Conservation (phyloP, 1,140 invertebrate genomes). For the Drosophila repletoides region DNA sequence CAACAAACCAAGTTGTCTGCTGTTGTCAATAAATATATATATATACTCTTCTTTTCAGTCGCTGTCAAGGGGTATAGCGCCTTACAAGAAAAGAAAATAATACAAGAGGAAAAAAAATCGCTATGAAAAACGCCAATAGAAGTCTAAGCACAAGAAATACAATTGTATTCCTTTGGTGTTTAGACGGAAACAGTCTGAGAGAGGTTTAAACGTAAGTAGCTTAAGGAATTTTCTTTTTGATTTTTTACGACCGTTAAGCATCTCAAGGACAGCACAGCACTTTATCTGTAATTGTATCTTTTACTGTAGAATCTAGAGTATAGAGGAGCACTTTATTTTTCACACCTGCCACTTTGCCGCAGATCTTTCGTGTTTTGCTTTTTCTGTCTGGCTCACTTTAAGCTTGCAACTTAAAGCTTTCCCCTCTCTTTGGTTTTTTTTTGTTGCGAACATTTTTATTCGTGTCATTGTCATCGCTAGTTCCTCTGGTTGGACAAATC, state of each 20-base stretch:
- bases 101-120: too few species aligned
- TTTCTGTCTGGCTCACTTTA: too few species aligned
- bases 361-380: too few species aligned
- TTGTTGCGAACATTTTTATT: too few species aligned
- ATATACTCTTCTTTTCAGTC: too few species aligned
- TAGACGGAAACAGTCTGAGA: too few species aligned
- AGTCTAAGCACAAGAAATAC: neutral
- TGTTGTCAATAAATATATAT: too few species aligned
- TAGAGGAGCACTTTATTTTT: neutral
- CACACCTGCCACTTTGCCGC: slow-evolving; percentile 11
- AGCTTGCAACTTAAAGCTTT: slow-evolving; percentile 1
- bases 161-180: neutral
- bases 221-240: neutral
- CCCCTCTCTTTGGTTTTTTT: neutral
- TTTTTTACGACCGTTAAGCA: too few species aligned
- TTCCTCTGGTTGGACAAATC: slow-evolving; percentile 27
- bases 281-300: too few species aligned
- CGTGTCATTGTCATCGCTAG: slow-evolving; percentile 40
- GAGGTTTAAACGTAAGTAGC: neutral
- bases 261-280: neutral
- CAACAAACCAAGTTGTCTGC: too few species aligned
- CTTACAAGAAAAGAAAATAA: neutral
- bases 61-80: too few species aligned
- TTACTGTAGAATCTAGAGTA: too few species aligned
- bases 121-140: neutral